These are phyloP conservation scores for Dugesia japonica DNA, from an alignment of 2,888 invertebrate species.

Conservation along the genomic window DNA sequence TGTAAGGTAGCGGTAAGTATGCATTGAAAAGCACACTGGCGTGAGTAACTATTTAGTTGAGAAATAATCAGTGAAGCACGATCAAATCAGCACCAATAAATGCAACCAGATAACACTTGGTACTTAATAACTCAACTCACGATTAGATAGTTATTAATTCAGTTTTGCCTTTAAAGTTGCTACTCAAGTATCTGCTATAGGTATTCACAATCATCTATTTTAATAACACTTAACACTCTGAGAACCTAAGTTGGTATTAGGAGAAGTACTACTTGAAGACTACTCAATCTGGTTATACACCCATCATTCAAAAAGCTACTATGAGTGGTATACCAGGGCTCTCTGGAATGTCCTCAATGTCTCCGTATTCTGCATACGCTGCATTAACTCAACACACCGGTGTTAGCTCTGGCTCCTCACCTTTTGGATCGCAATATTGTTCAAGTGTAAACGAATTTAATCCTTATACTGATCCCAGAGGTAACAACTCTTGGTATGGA, in stretches of 20 bases:
- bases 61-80: conserved; percentile 20
- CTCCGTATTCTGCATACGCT: conserved; percentile 26
- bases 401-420: background rate
- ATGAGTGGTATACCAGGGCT: conserved; percentile 26
- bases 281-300: background rate
- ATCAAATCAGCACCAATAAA: conserved; percentile 20
- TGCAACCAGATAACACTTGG: conserved; percentile 2
- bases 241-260: conserved; percentile 13
- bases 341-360: conserved; percentile 21
- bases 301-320: conserved; percentile 8
- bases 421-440: conserved; percentile 25
- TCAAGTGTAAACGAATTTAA: conserved; percentile 11
- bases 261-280: conserved; percentile 14
- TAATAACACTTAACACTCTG: conserved; percentile 6
- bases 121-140: background rate
- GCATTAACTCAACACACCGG: conserved; percentile 23
- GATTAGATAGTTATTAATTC: conserved; percentile 20
- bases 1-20: conserved; percentile 5
- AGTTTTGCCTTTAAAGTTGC: conserved; percentile 13
- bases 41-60: background rate
- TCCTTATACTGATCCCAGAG: conserved; percentile 22
- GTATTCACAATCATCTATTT: conserved; percentile 16
- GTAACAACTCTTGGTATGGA: conserved; percentile 21
- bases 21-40: background rate
- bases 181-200: conserved; percentile 9